A percentile compares a stretch with the other conserved stretches of the same genome.
phyloP scores from a whole-genome alignment of 53 echinoderm and acorn worm species.

The Paracentrotus lividus region DNA sequence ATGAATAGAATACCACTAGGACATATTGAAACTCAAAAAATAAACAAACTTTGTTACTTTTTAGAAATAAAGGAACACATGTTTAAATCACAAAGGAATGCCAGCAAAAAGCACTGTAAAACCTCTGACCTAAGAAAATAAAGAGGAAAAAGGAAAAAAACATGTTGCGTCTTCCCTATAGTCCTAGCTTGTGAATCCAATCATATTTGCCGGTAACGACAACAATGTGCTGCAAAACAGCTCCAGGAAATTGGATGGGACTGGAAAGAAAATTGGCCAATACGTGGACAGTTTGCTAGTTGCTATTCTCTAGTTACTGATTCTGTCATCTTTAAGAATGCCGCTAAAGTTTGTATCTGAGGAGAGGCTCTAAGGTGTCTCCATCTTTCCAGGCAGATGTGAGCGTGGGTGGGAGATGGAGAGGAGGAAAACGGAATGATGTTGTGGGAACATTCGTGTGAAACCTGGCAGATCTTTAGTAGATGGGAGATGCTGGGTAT shows the following conservation, averaged over 20 bases:
- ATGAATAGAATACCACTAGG: background rate
- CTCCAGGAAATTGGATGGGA: slow-evolving; percentile 36
- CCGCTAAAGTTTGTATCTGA: slow-evolving; percentile 21
- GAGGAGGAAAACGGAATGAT: background rate
- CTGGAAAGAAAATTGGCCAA: background rate
- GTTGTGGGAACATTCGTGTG: background rate
- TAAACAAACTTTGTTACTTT: background rate
- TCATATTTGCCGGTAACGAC: slow-evolving; percentile 42
- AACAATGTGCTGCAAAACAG: slow-evolving; percentile 47
- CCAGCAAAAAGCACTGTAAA: background rate
- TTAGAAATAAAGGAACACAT: background rate
- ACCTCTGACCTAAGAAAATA: background rate
- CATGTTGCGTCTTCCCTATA: slow-evolving; percentile 2
- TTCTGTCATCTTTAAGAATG: background rate
- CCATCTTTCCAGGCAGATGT: background rate
- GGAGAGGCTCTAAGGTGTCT: background rate
- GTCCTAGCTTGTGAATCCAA: background rate
- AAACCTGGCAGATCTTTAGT: background rate
- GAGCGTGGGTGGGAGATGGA: background rate
- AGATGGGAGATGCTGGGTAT: background rate
- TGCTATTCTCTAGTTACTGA: slow-evolving; percentile 19
- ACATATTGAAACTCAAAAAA: background rate
- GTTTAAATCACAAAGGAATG: background rate
- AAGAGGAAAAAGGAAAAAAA: background rate
- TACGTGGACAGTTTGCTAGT: background rate